These are phyloP conservation scores for Chamaea fasciata DNA, from an alignment of 2,113 vertebrate genomes.

Conservation along the genomic window DNA sequence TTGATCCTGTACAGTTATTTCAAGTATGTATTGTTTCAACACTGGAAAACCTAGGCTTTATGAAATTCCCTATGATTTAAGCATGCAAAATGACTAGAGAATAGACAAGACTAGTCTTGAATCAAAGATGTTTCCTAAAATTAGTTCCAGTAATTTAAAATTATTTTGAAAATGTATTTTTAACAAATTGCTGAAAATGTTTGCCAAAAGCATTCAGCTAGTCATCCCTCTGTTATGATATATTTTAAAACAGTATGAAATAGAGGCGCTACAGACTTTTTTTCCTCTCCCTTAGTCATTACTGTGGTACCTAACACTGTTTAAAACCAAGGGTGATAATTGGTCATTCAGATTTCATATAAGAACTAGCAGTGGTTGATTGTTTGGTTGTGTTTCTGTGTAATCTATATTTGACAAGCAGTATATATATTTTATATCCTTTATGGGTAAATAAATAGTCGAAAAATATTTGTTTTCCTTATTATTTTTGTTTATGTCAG, in stretches of 20 bases:
- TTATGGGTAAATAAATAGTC: background rate
- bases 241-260: background rate
- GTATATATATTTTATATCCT: background rate
- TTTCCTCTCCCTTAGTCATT: background rate
- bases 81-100: background rate
- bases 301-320: background rate
- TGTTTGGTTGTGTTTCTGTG: background rate
- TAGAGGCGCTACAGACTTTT: rapidly evolving
- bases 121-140: background rate
- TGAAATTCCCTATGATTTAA: background rate
- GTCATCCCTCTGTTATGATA: background rate
- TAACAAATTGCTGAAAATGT: background rate
- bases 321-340: background rate
- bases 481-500: background rate
- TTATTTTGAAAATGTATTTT: background rate
- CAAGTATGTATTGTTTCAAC: background rate
- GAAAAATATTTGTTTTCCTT: background rate
- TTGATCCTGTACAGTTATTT: background rate
- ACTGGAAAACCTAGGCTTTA: background rate
- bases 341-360: background rate
- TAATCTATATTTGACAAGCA: background rate
- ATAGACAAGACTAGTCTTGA: background rate
- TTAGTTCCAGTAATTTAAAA: background rate
- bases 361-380: background rate
- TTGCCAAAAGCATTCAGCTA: background rate